Conservation (phyloP, 1,140 invertebrate genomes). For the Leptinotarsa lineolata region DNA sequence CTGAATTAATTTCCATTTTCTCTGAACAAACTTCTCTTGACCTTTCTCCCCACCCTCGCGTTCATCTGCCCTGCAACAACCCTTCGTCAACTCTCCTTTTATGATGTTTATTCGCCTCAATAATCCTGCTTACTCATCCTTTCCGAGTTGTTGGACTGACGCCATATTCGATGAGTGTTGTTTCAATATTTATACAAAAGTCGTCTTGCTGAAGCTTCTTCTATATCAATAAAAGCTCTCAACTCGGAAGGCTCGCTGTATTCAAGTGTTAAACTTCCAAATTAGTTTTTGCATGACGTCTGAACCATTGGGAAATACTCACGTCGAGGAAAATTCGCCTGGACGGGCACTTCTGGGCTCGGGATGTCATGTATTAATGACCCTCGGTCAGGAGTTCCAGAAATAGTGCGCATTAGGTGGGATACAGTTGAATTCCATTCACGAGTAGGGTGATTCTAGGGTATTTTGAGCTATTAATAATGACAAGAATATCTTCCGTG, state of each 20-base stretch:
- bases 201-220: not conserved
- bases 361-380: not conserved
- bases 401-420: not conserved
- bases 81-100: too few species aligned
- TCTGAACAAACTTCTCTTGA: too few species aligned
- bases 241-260: not conserved
- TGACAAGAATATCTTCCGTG: too few species aligned
- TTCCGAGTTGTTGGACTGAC: too few species aligned
- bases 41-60: too few species aligned
- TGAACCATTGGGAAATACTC: slow-evolving; percentile 6
- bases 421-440: too few species aligned
- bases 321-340: not conserved
- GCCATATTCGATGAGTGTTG: not conserved
- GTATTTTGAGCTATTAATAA: too few species aligned
- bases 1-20: too few species aligned
- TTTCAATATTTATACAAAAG: not conserved
- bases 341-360: not conserved
- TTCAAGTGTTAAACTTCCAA: slow-evolving; percentile 3
- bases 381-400: not conserved
- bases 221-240: slow-evolving; percentile 3
- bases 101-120: too few species aligned
- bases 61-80: too few species aligned
- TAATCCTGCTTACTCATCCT: too few species aligned
- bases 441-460: too few species aligned
- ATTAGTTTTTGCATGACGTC: slow-evolving; percentile 8